Evolutionary conservation across 2,888 invertebrate genomes (phyloP), one percentile per base, ranked within the genome.

Genomic region (Agapetus fuscipes): DNA sequence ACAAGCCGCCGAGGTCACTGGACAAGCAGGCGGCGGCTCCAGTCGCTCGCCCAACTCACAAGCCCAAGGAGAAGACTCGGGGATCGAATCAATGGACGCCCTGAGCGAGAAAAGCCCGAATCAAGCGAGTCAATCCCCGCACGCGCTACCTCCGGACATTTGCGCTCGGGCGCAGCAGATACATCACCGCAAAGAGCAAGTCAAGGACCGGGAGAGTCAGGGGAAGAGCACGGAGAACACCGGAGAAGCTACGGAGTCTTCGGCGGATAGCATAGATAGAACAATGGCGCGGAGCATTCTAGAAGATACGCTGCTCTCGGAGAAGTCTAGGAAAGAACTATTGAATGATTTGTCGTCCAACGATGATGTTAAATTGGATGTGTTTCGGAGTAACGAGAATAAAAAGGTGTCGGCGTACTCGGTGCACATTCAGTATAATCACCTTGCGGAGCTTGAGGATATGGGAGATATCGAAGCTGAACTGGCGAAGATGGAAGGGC

Each of bases 81-180:
- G 90, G 11, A 90, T 90, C 39, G 90, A 90, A 59, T 88, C 88
- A 25, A 89, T 90, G 90, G 90, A 91, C 58, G 89, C 90, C 2
- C 62, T 89, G n/a, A 89, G 89, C 13, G 90, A 91, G 59, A 90
- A 90, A 58, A 86, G 83, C 47, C 85, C 85, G n/a, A 86, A 87
- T 60, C 88, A 88, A 58, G 83, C 85, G 62, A 82, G 74, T 62
- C 84, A 67, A 66, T 86, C 78, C 59, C 86, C 76, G 47, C 76
- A 63, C 49, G 62, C 50, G 56, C 51, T 60, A 56, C 71, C 74
- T 52, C 63, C 69, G 53, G 54, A 64, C 49, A 56, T 56, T 1
- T 39, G 40, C 17, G 39, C 48, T 51, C 14, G 53, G 52, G 38
- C 52, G 48, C 48, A 48, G 26, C 46, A 43, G 1, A 60, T 60